Evolutionary conservation across 2,888 invertebrate species (phyloP).

Genomic region (Deroplatys truncata): DNA sequence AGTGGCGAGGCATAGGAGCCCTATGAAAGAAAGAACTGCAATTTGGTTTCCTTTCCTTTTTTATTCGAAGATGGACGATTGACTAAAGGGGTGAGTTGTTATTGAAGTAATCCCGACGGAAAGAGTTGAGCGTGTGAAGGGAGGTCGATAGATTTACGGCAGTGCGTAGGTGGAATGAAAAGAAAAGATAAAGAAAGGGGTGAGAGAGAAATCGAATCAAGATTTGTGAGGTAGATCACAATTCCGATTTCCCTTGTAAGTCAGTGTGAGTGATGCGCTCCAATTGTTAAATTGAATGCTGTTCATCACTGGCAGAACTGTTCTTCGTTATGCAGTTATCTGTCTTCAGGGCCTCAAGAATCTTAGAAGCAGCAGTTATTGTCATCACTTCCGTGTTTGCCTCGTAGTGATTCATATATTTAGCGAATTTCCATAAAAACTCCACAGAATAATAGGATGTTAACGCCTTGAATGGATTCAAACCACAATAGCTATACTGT

Average conservation of each 20-base stretch:
- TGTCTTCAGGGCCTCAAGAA: background rate
- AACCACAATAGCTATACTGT: no score
- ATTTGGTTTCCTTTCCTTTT: background rate
- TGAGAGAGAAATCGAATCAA: background rate
- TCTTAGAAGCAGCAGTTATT: no score
- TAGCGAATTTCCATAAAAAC: no score
- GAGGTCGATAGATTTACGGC: background rate
- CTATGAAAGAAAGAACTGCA: background rate
- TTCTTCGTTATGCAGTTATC: background rate
- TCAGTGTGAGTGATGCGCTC: background rate
- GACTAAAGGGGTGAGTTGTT: background rate
- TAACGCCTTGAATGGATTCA: no score
- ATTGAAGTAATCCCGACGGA: background rate
- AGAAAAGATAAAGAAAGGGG: background rate
- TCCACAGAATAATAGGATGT: no score
- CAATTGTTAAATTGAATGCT: background rate
- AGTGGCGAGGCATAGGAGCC: background rate
- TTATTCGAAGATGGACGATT: background rate
- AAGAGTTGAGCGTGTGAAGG: background rate
- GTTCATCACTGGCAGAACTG: background rate
- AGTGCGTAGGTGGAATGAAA: background rate
- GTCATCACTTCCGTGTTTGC: no score
- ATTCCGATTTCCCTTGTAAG: background rate
- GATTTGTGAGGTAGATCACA: slow-evolving; percentile 1
- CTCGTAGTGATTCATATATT: no score